Conservation (phyloP, 2,888 invertebrate genomes). For the Ethmia dodecea region DNA sequence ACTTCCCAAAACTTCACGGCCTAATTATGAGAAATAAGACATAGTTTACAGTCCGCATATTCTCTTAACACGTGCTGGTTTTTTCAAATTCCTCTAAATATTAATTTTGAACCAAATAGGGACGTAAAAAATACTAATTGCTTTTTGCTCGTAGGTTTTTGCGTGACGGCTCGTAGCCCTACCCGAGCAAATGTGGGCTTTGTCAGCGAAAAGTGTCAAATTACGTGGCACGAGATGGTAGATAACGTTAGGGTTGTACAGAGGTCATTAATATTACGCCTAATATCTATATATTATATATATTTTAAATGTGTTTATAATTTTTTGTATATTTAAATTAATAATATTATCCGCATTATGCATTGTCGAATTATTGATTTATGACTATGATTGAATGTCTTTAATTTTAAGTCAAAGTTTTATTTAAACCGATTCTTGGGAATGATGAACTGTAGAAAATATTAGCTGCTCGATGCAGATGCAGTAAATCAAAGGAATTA, state of each 20-base stretch:
- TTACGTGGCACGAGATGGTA: conserved; percentile 72
- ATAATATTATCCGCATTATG: too few relatives aligned
- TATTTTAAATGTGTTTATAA: too few relatives aligned
- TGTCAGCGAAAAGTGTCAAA: conserved; percentile 76
- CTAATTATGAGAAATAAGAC: conserved; percentile 76
- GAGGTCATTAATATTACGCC: too few relatives aligned
- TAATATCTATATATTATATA: too few relatives aligned
- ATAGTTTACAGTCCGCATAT: conserved; percentile 60
- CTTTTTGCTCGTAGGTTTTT: conserved; percentile 69
- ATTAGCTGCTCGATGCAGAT: too few relatives aligned
- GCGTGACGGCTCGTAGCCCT: conserved; percentile 45
- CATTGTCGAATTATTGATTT: too few relatives aligned
- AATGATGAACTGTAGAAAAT: too few relatives aligned
- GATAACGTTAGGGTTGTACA: conserved; percentile 64
- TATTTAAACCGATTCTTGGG: too few relatives aligned
- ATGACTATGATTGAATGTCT: too few relatives aligned
- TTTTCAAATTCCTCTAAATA: conserved; percentile 59
- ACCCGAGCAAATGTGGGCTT: conserved; percentile 70
- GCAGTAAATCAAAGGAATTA: conserved; percentile 3
- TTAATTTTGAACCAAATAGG: conserved; percentile 60
- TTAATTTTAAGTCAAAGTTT: too few relatives aligned
- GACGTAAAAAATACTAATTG: conserved; percentile 66
- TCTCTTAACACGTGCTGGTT: conserved; percentile 69
- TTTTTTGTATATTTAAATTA: too few relatives aligned
- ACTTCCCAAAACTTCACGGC: conserved; percentile 54